These are phyloP conservation scores for Formica exsecta DNA, from an alignment of 1,140 invertebrate genomes.

Conservation along the genomic window DNA sequence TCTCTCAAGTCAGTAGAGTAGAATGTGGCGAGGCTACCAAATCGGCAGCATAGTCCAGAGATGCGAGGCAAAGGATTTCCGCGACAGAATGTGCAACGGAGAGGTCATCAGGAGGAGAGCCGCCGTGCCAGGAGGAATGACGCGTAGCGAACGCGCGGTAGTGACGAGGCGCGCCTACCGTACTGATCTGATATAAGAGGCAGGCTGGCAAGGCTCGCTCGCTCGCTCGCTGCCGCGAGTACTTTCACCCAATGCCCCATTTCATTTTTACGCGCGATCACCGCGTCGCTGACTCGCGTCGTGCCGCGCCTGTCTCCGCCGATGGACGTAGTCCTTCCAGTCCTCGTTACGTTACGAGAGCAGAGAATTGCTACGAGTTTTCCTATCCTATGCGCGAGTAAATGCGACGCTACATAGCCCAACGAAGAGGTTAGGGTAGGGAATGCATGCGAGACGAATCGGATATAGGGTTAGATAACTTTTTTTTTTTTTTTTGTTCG, in stretches of 20 bases:
- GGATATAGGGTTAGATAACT: conserved; percentile 23
- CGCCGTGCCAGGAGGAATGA: conserved; percentile 12
- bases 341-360: conserved; percentile 30
- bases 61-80: conserved; percentile 18
- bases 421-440: conserved; percentile 26
- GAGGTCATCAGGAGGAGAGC: conserved; percentile 42
- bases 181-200: conserved; percentile 81
- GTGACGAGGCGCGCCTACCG: conserved; percentile 68
- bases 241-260: conserved; percentile 87
- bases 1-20: conserved; percentile 24
- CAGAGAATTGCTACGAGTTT: conserved; percentile 17
- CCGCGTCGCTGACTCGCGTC: conserved; percentile 51
- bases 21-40: conserved; percentile 28
- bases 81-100: conserved; percentile 11
- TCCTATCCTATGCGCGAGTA: background rate
- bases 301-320: conserved; percentile 52
- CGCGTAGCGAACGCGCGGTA: conserved; percentile 42
- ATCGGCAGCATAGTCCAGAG: conserved; percentile 53
- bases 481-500: too few relatives aligned
- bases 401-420: background rate
- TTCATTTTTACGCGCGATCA: conserved; percentile 85
- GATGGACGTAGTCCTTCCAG: conserved; percentile 16
- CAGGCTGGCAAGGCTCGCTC: background rate
- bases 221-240: conserved; percentile 72
- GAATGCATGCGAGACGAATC: background rate